These are phyloP conservation scores for Drosophila peninsularis DNA, from an alignment of 2,888 invertebrate species.

Conservation along the genomic window DNA sequence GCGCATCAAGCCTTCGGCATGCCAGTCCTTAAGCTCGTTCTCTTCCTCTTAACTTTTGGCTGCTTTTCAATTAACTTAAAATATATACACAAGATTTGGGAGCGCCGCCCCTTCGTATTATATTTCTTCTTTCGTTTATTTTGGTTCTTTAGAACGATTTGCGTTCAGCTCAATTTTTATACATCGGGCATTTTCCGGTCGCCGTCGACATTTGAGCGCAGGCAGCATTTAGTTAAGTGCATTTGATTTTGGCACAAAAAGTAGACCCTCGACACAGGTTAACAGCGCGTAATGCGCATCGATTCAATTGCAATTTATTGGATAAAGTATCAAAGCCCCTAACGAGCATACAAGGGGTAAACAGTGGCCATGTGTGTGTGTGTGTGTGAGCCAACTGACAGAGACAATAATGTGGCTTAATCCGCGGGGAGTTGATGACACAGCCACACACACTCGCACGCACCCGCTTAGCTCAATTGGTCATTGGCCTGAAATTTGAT, in stretches of 20 bases:
- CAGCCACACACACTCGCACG: conserved; percentile 5
- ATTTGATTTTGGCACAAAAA: conserved; percentile 64
- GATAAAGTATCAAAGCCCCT: conserved; percentile 55
- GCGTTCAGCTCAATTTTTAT: conserved; percentile 38
- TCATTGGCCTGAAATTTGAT: conserved; percentile 54
- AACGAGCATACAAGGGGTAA: conserved; percentile 22
- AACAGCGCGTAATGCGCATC: conserved; percentile 55
- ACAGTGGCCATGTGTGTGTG: neutral
- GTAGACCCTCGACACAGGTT: conserved; percentile 48
- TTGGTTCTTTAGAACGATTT: conserved; percentile 42
- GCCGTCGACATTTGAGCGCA: conserved; percentile 54
- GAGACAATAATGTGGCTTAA: conserved; percentile 64
- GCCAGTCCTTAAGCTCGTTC: no score
- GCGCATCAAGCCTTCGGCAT: neutral
- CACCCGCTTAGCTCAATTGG: conserved; percentile 36
- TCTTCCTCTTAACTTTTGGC: conserved; percentile 16
- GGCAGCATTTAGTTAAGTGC: conserved; percentile 73
- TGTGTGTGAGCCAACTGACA: conserved; percentile 31
- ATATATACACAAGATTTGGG: conserved; percentile 45
- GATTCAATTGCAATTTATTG: conserved; percentile 67
- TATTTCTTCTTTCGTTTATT: conserved; percentile 9
- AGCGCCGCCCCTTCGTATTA: conserved; percentile 16
- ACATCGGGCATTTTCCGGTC: conserved; percentile 25
- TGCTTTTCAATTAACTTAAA: conserved; percentile 75
- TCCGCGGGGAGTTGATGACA: conserved; percentile 47